phyloP scores from a whole-genome alignment of 2,888 invertebrate species.

The Lacanobia oleracea region DNA sequence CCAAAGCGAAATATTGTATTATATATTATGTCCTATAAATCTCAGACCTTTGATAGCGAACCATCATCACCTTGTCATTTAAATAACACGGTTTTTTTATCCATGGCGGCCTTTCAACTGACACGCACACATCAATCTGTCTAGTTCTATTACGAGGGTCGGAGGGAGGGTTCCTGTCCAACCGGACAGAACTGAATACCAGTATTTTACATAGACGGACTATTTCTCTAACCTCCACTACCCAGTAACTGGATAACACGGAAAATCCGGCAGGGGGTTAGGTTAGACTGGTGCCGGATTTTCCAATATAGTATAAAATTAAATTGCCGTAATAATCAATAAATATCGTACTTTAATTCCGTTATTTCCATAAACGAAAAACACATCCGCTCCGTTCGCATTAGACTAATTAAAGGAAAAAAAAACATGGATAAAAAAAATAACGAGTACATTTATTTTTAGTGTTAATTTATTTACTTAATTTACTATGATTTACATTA shows the following conservation, averaged over 20 bases:
- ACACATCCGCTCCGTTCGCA: not conserved
- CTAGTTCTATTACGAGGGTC: too few relatives aligned
- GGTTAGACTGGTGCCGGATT: too few relatives aligned
- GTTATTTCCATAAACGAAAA: not conserved
- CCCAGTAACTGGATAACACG: not conserved
- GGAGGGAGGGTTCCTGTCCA: too few relatives aligned
- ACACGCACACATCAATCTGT: not conserved
- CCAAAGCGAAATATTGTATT: not conserved
- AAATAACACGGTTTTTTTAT: not conserved
- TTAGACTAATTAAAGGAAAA: not conserved
- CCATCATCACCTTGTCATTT: not conserved
- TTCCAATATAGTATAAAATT: not conserved
- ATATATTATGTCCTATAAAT: not conserved
- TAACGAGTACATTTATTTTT: constrained; percentile 24
- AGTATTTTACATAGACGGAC: not conserved
- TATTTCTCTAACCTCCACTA: not conserved
- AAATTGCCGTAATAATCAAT: not conserved
- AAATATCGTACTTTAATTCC: not conserved
- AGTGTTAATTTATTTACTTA: constrained; percentile 34
- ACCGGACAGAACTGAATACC: too few relatives aligned
- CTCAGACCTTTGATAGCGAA: not conserved
- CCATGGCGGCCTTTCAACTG: not conserved
- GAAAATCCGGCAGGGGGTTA: too few relatives aligned
- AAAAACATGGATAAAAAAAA: constrained; percentile 5
- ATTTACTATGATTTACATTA: constrained; percentile 43